These are phyloP conservation scores for Diceros bicornis DNA, from an alignment of 2,797 vertebrate genomes.

Conservation along the genomic window DNA sequence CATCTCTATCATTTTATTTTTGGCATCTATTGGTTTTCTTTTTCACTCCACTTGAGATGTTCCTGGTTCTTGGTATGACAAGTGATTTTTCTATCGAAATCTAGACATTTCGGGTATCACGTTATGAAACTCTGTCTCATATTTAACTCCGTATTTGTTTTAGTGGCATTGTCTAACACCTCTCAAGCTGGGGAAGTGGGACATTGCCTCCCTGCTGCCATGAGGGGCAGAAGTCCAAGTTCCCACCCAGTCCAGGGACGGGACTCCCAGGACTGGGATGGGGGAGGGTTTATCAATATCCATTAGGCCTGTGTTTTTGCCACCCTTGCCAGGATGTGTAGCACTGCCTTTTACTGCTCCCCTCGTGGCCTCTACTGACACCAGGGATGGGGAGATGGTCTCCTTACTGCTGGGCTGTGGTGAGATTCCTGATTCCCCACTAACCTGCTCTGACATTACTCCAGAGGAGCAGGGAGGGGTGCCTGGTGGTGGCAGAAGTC, in stretches of 20 bases:
- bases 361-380: neutral
- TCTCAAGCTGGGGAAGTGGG: neutral
- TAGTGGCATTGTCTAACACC: neutral
- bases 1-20: neutral
- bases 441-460: neutral
- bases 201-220: neutral
- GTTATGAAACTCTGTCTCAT: neutral
- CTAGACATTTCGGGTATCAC: neutral
- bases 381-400: too few relatives aligned
- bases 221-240: neutral
- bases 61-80: neutral
- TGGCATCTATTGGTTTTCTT: neutral
- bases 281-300: neutral
- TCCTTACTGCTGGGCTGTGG: neutral
- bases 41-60: neutral
- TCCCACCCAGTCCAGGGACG: neutral
- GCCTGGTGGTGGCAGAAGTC: too few relatives aligned
- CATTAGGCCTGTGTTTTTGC: neutral
- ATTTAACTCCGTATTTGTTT: neutral
- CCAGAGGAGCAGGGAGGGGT: neutral
- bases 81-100: neutral
- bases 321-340: accelerated
- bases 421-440: neutral
- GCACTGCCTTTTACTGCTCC: neutral
- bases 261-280: neutral